Evolutionary conservation across 2,113 vertebrate genomes (phyloP), one percentile per base, ranked within the genome.

Genomic region (Pipa parva): DNA sequence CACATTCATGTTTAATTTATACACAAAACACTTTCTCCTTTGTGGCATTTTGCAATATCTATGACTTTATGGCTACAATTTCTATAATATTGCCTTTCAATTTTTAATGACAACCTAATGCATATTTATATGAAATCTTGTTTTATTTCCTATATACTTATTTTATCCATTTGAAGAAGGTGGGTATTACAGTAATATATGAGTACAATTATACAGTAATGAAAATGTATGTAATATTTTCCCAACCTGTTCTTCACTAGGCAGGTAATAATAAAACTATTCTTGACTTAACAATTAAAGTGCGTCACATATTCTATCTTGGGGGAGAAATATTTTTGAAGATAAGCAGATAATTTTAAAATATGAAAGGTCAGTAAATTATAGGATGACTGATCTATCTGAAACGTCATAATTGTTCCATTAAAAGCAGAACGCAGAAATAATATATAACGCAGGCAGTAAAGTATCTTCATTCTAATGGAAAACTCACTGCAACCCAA

Each of bases 41-140:
- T 57, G 51, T 65, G 33, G 20, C 63, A 45, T 39, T 10, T 22
- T 18, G 64, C 22, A 50, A 59, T 59, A 68, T 59, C 31, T 58
- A 68, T 39, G 48, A 45, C 56, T 59, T 59, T 48, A 50, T 68
- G 64, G 49, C 64, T 27, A 45, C 55, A 36, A 51, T 68, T 50
- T 50, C 56, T 59, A 59, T 68, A 58, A 59, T 59, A 59, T 59
- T 59, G 55, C 56, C 50, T 37, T 31, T 68, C 56, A 68, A 68
- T 68, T 50, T 68, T 68, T 68, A 68, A 68, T 68, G 24, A 46
- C 6, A n/a, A 4, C 22, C 56, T 68, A 59, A 68, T 68, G 59
- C 45, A 68, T 68, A 68, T 68, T 68, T 68, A 68, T 68, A 51
- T 7, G 4, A 45, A 50, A 59, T 37, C 64, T 20, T 13, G 13